Evolutionary conservation across 2,888 invertebrate species (phyloP).

Genomic region (Drosophila mulleri): DNA sequence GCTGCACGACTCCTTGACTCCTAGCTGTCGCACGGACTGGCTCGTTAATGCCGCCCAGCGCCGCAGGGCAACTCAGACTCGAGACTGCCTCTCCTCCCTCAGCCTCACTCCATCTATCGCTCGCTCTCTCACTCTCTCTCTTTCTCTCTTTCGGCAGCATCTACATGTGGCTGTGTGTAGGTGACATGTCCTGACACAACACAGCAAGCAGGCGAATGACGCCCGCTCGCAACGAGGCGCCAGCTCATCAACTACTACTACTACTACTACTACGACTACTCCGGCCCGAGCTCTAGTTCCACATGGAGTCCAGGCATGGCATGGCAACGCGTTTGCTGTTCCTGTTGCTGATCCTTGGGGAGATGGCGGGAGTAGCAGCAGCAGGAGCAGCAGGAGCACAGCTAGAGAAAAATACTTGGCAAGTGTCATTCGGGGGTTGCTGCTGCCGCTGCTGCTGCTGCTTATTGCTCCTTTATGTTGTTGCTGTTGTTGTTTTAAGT

Average conservation of each 20-base stretch:
- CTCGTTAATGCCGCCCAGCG: constrained; percentile 70
- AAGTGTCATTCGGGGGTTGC: constrained; percentile 68
- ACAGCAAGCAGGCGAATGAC: constrained; percentile 36
- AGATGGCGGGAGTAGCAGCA: constrained; percentile 36
- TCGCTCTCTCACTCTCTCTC: neutral
- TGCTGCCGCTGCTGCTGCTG: constrained; percentile 9
- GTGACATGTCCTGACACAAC: constrained; percentile 76
- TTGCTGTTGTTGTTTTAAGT: constrained; percentile 59
- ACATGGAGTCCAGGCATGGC: constrained; percentile 32
- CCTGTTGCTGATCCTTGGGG: constrained; percentile 71
- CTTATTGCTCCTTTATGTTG: constrained; percentile 43
- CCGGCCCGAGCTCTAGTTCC: constrained; percentile 31
- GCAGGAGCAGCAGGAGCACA: constrained; percentile 5
- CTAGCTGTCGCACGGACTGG: constrained; percentile 36
- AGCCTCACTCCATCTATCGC: neutral
- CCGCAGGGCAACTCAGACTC: constrained; percentile 47
- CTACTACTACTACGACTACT: constrained; percentile 32
- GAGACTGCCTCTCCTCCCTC: constrained; percentile 5
- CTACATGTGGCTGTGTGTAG: constrained; percentile 69
- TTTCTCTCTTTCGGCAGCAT: constrained; percentile 20
- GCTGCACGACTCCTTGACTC: constrained; percentile 50
- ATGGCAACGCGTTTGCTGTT: constrained; percentile 66
- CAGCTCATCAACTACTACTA: constrained; percentile 74
- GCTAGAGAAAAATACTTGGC: constrained; percentile 50
- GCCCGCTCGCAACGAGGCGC: constrained; percentile 70